These are phyloP conservation scores for Nasonia oneida DNA, from an alignment of 2,888 invertebrate genomes.

Conservation along the genomic window DNA sequence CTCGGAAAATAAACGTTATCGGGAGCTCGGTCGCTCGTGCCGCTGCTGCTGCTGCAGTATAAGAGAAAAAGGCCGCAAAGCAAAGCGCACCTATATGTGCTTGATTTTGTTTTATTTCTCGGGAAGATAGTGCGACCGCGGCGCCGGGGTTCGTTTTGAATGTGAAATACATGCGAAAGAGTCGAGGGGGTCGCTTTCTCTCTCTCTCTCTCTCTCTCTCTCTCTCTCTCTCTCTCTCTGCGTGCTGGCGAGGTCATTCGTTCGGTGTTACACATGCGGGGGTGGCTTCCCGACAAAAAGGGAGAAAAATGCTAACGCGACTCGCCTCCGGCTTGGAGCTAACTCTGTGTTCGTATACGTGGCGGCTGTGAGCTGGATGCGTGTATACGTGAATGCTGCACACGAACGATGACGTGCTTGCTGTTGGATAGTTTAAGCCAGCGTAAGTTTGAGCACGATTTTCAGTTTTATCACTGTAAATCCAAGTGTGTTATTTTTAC, in stretches of 20 bases:
- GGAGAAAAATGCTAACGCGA: constrained; percentile 74
- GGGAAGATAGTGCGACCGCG: constrained; percentile 67
- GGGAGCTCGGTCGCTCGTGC: neutral
- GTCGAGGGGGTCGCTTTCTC: constrained; percentile 65
- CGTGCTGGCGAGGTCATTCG: constrained; percentile 65
- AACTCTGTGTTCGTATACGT: neutral
- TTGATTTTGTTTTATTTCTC: constrained; percentile 72
- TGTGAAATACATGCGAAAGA: constrained; percentile 70
- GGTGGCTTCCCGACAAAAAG: constrained; percentile 60
- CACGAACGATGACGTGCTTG: neutral
- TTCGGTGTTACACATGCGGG: constrained; percentile 49
- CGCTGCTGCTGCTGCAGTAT: neutral
- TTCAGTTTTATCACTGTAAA: neutral
- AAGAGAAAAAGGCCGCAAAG: neutral
- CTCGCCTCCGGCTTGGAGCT: constrained; percentile 69
- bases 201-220: neutral
- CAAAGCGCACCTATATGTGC: neutral
- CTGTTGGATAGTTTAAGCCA: neutral
- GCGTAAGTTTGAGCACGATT: neutral
- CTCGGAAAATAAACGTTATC: constrained; percentile 44
- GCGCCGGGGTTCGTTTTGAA: constrained; percentile 69
- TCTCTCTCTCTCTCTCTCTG: neutral
- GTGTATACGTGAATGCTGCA: neutral
- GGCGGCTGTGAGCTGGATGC: neutral
- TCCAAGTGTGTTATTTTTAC: no score